Conservation (phyloP, 2,888 invertebrate species). For the Actias luna region DNA sequence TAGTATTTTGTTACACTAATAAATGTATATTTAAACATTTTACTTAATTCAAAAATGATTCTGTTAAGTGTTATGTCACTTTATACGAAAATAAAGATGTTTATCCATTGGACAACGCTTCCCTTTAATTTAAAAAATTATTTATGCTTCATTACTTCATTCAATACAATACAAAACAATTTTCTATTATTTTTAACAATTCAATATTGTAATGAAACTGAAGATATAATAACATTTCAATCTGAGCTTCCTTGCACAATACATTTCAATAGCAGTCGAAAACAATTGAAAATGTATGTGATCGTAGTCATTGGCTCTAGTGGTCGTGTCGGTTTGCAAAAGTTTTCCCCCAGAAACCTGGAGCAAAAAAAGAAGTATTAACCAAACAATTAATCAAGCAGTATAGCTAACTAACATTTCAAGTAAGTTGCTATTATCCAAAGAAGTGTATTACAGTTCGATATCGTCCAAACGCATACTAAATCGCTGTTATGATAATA, state of each 20-base stretch:
- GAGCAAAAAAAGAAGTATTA: slow-evolving; percentile 22
- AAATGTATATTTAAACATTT: neutral
- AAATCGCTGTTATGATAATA: too few species aligned
- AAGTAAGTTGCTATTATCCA: too few species aligned
- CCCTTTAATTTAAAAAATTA: neutral
- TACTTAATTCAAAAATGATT: neutral
- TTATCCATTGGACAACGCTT: neutral
- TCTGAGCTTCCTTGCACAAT: neutral
- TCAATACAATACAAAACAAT: too few species aligned
- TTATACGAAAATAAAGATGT: neutral
- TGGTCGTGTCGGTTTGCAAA: slow-evolving; percentile 65
- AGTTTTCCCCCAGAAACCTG: slow-evolving; percentile 69
- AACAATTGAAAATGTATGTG: slow-evolving; percentile 30
- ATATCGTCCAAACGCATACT: too few species aligned
- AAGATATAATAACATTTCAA: neutral
- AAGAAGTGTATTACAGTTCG: too few species aligned
- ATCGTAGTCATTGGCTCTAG: slow-evolving; percentile 48
- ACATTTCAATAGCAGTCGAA: neutral
- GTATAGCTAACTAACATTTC: too few species aligned
- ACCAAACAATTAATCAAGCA: slow-evolving; percentile 8
- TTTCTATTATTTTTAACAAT: neutral
- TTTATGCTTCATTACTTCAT: neutral
- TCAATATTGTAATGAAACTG: neutral
- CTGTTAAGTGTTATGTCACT: neutral
- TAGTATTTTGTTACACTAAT: neutral